Evolutionary conservation across 2,888 invertebrate genomes (phyloP).

Genomic region (Chalcis sispes): DNA sequence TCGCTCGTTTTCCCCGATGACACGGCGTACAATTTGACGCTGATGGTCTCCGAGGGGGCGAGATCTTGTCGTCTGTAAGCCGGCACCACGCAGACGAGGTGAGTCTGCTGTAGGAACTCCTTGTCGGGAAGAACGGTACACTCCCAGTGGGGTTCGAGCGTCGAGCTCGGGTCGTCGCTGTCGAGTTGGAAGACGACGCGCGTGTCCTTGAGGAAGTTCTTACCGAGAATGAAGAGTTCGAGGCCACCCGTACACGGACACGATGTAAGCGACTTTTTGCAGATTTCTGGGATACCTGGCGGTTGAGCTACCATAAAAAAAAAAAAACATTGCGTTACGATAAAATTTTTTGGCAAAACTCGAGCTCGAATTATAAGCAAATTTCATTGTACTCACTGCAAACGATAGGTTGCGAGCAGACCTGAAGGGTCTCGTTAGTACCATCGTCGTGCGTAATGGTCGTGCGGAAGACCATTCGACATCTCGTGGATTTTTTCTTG

Average conservation of each 20-base stretch:
- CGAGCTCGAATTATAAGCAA: too few relatives aligned
- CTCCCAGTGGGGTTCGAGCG: conserved; percentile 83
- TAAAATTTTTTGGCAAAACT: background rate
- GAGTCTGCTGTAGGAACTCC: conserved; percentile 92
- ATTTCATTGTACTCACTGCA: conserved; percentile 94
- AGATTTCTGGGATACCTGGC: conserved; percentile 93
- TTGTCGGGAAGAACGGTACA: conserved; percentile 90
- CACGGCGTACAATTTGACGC: conserved; percentile 86
- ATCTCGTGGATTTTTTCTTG: conserved; percentile 96
- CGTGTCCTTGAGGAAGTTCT: conserved; percentile 94
- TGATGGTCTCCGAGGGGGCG: conserved; percentile 81
- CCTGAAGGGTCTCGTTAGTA: conserved; percentile 88
- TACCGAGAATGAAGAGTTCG: conserved; percentile 92
- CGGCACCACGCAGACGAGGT: conserved; percentile 91
- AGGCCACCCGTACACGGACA: conserved; percentile 88
- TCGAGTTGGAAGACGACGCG: conserved; percentile 86
- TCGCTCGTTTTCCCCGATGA: conserved; percentile 93
- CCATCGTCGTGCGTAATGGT: conserved; percentile 88
- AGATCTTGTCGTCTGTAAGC: conserved; percentile 84
- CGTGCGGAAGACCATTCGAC: conserved; percentile 95
- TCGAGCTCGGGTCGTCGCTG: conserved; percentile 76
- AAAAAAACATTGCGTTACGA: conserved; percentile 16
- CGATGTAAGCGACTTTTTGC: conserved; percentile 90
- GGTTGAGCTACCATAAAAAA: conserved; percentile 84
- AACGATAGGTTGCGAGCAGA: conserved; percentile 92